Evolutionary conservation across 1,140 invertebrate genomes (phyloP).

Genomic region (Bombus confusus): DNA sequence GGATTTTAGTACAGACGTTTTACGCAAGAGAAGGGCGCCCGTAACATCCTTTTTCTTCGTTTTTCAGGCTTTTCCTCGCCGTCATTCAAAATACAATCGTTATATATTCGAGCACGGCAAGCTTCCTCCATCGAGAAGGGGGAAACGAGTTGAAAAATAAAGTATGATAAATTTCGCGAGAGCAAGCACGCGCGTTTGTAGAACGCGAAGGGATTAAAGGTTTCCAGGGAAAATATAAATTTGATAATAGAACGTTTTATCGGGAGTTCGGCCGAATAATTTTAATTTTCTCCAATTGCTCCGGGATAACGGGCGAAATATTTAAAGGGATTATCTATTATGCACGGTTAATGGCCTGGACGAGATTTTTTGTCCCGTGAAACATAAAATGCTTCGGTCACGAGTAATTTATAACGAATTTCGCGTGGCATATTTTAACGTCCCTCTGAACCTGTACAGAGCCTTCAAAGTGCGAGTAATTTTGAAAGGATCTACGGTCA

Average conservation of each 20-base stretch:
- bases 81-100: not conserved
- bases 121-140: not conserved
- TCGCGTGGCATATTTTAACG: slow-evolving; percentile 11
- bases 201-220: slow-evolving; percentile 23
- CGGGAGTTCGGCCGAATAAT: slow-evolving; percentile 24
- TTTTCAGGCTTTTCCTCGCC: not conserved
- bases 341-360: slow-evolving; percentile 17
- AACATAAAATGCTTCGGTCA: not conserved
- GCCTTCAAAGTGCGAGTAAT: not conserved
- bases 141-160: not conserved
- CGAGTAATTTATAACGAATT: slow-evolving; percentile 25
- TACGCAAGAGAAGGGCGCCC: not conserved
- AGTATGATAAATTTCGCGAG: not conserved
- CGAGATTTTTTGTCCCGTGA: slow-evolving; percentile 5
- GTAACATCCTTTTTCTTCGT: not conserved
- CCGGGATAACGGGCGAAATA: not conserved
- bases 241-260: slow-evolving; percentile 34
- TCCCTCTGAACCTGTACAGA: not conserved
- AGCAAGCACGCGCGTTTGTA: not conserved
- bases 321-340: slow-evolving; percentile 34
- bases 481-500: not conserved
- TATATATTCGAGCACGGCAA: not conserved
- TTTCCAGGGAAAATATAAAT: slow-evolving; percentile 14
- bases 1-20: not conserved
- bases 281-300: slow-evolving; percentile 13